A percentile compares a stretch with the other conserved stretches of the same genome.
These are phyloP conservation scores for Pelecanoides urinatrix DNA, from an alignment of 2,113 vertebrate species.

Conservation along the genomic window DNA sequence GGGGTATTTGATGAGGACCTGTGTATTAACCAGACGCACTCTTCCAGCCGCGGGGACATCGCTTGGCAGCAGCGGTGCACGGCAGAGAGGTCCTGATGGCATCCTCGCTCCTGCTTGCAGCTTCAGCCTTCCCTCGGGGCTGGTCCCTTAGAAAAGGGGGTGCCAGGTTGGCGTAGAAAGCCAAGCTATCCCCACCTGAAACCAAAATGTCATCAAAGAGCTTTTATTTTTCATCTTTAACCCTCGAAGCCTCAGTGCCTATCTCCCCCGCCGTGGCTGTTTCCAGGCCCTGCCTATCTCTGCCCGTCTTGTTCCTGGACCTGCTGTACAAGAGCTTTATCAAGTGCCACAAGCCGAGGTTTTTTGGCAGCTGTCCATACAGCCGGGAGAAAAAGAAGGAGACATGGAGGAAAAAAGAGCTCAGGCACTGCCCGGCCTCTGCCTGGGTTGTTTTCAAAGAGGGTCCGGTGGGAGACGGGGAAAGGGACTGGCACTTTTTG, in stretches of 20 bases:
- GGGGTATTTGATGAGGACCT: too few species aligned
- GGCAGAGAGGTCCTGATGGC: accelerated
- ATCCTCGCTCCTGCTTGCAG: not conserved
- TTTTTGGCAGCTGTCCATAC: conserved; percentile 24
- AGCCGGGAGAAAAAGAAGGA: not conserved
- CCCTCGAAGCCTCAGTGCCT: not conserved
- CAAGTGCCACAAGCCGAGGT: conserved; percentile 13
- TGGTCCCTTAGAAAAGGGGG: not conserved
- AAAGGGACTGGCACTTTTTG: not conserved
- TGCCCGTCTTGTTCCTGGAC: not conserved
- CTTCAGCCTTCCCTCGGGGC: not conserved
- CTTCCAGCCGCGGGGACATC: not conserved
- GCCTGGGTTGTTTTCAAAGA: not conserved
- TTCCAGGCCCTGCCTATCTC: not conserved
- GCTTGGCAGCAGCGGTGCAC: accelerated
- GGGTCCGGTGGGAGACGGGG: not conserved
- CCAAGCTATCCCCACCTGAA: not conserved
- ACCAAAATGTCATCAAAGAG: not conserved
- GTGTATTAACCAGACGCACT: accelerated
- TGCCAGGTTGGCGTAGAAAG: not conserved
- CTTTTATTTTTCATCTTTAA: not conserved
- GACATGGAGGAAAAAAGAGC: not conserved
- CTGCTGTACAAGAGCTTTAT: conserved; percentile 7
- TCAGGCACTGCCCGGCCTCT: not conserved
- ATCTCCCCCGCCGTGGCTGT: not conserved